phyloP scores from a whole-genome alignment of 2,888 invertebrate species.

The Trisateles emortualis region DNA sequence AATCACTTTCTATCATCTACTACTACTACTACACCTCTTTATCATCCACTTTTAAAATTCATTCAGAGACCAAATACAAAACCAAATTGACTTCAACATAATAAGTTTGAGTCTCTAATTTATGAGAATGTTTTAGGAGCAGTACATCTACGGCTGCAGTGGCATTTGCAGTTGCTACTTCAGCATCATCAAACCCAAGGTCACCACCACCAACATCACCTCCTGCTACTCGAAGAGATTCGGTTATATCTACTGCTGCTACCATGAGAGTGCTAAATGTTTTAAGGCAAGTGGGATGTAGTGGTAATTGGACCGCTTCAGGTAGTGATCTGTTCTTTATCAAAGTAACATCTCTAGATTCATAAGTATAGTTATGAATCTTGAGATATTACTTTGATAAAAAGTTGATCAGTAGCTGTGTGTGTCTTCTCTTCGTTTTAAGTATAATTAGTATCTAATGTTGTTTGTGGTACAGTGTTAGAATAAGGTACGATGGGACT shows the following conservation, averaged over 20 bases:
- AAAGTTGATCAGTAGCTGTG: too few species aligned
- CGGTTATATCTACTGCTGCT: constrained; percentile 96
- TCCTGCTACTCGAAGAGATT: constrained; percentile 86
- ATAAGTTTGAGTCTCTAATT: constrained; percentile 9
- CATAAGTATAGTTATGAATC: too few species aligned
- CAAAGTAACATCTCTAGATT: too few species aligned
- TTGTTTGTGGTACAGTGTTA: too few species aligned
- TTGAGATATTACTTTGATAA: too few species aligned
- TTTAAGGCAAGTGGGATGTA: constrained; percentile 88
- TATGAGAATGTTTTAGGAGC: constrained; percentile 86
- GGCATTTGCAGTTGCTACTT: constrained; percentile 96
- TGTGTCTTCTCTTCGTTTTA: too few species aligned
- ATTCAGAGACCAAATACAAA: background rate
- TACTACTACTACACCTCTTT: constrained; percentile 2
- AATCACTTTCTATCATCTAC: constrained; percentile 1
- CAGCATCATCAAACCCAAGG: constrained; percentile 94
- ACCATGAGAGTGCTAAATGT: constrained; percentile 97
- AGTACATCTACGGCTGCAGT: constrained; percentile 95
- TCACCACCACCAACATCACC: constrained; percentile 87
- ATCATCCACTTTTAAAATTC: constrained; percentile 4
- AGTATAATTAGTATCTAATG: too few species aligned
- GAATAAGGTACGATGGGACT: too few species aligned
- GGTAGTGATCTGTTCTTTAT: too few species aligned
- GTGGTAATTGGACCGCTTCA: too few species aligned
- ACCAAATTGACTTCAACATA: background rate